Evolutionary conservation across 2,888 invertebrate genomes (phyloP).

Genomic region (Dioctria linearis): DNA sequence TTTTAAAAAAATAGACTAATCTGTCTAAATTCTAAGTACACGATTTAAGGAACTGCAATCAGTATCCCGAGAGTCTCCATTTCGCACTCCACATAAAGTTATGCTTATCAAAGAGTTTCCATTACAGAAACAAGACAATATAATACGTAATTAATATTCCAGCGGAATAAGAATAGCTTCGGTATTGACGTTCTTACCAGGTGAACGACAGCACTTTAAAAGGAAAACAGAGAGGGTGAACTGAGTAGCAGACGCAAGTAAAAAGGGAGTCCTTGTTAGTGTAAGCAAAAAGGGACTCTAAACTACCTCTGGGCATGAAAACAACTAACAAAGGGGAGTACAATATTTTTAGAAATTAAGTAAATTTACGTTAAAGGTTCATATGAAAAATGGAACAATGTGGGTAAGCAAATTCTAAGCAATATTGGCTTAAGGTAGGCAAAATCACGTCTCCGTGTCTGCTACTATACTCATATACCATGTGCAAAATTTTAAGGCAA

Average conservation of each 20-base stretch:
- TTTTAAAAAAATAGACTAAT: no score
- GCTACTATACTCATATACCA: not conserved
- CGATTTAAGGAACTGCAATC: no score
- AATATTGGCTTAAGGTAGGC: not conserved
- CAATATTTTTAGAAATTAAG: slow-evolving; percentile 30
- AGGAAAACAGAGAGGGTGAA: slow-evolving; percentile 16
- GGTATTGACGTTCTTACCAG: not conserved
- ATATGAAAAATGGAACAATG: slow-evolving; percentile 33
- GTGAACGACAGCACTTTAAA: slow-evolving; percentile 2
- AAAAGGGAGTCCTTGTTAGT: not conserved
- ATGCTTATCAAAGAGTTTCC: no score
- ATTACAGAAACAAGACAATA: no score
- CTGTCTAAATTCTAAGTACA: no score
- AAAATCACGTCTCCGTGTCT: not conserved
- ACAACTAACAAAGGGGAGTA: not conserved
- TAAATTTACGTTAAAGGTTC: slow-evolving; percentile 31
- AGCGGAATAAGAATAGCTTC: slow-evolving; percentile 5
- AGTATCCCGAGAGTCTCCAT: no score
- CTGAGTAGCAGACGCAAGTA: not conserved
- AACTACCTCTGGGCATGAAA: not conserved
- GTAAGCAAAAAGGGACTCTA: slow-evolving; percentile 6
- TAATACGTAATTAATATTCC: slow-evolving; percentile 12
- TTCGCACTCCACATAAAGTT: no score
- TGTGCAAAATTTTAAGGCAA: no score
- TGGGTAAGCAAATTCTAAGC: not conserved